phyloP scores from a whole-genome alignment of 2,113 vertebrate species.

The Lipophrys pholis region DNA sequence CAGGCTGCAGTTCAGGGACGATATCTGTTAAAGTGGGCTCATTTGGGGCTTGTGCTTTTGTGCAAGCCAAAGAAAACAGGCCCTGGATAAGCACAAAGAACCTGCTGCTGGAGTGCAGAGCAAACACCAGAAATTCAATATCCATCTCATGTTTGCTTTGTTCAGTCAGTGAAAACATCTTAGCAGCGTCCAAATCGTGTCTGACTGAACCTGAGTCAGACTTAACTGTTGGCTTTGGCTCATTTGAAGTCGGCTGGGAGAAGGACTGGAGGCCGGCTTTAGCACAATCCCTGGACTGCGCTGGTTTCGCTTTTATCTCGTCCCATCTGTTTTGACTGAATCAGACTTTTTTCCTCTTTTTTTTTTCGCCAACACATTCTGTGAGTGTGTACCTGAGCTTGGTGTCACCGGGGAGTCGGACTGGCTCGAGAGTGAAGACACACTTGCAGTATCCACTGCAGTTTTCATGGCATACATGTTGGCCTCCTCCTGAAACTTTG shows the following conservation, averaged over 20 bases:
- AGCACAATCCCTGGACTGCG: no score
- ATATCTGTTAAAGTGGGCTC: no score
- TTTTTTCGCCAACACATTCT: no score
- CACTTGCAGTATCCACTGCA: conserved; percentile 86
- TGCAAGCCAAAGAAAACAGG: no score
- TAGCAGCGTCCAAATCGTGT: not conserved
- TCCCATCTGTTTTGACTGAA: not conserved
- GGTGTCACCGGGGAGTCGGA: conserved; percentile 88
- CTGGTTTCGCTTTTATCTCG: no score
- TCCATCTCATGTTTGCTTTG: not conserved
- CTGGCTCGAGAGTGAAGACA: conserved; percentile 86
- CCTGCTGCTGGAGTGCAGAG: no score
- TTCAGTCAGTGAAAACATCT: no score
- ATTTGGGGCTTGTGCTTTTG: no score
- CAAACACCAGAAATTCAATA: no score
- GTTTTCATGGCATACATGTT: conserved; percentile 90
- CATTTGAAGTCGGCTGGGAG: not conserved
- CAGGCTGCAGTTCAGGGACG: no score
- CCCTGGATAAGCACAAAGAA: no score
- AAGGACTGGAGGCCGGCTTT: not conserved
- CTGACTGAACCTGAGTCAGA: not conserved
- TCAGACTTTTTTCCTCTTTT: not conserved
- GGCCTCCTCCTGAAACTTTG: conserved; percentile 93
- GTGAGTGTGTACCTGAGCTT: conserved; percentile 83
- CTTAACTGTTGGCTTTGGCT: not conserved